Evolutionary conservation across 2,113 vertebrate genomes (phyloP).

Genomic region (Conger conger): DNA sequence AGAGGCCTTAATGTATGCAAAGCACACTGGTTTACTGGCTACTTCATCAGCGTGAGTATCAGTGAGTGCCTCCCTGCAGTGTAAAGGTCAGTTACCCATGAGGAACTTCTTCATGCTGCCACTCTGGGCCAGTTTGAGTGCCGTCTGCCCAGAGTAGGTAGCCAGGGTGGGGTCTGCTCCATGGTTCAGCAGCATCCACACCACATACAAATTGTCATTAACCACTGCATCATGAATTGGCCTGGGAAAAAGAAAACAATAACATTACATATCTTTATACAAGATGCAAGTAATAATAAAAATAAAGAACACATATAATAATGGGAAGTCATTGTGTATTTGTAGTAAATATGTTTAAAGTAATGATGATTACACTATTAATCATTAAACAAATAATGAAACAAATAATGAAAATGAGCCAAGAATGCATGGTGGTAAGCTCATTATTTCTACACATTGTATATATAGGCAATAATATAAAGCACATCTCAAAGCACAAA

Average conservation of each 20-base stretch:
- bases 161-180: slow-evolving; percentile 95
- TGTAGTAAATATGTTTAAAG: too few species aligned
- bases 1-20: too few species aligned
- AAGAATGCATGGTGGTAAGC: too few species aligned
- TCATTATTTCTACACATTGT: too few species aligned
- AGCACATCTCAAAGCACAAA: too few species aligned
- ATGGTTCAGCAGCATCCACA: slow-evolving; percentile 93
- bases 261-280: neutral
- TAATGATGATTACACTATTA: too few species aligned
- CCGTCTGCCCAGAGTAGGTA: slow-evolving; percentile 95
- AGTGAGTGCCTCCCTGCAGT: neutral
- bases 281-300: neutral
- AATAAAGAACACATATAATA: neutral
- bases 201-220: slow-evolving; percentile 92
- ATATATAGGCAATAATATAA: too few species aligned
- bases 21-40: too few species aligned
- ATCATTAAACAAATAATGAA: too few species aligned
- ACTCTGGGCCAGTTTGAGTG: slow-evolving; percentile 90
- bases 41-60: neutral
- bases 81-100: slow-evolving; percentile 68
- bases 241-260: slow-evolving; percentile 58
- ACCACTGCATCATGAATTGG: slow-evolving; percentile 95
- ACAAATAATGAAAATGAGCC: too few species aligned
- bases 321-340: too few species aligned
- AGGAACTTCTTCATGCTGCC: slow-evolving; percentile 90